Conservation (phyloP, 2,888 invertebrate species). For the Lycaena phlaeas region DNA sequence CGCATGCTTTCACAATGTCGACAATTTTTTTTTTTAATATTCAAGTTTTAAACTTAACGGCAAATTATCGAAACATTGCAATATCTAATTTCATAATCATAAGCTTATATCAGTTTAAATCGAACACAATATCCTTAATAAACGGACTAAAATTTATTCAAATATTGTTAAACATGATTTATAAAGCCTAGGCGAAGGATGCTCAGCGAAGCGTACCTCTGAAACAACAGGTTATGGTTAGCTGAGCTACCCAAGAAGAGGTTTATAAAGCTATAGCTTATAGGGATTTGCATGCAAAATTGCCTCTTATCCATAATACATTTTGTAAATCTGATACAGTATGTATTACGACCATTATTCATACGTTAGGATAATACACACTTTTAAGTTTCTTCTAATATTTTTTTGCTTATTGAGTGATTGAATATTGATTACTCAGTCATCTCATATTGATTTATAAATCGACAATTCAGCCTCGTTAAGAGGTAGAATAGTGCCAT, state of each 20-base stretch:
- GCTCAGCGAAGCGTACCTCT: conserved; percentile 13
- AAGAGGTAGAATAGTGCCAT: background rate
- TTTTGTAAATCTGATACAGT: background rate
- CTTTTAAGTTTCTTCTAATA: background rate
- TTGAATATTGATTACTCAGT: too few relatives aligned
- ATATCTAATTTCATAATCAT: too few relatives aligned
- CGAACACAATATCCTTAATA: background rate
- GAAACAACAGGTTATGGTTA: conserved; percentile 19
- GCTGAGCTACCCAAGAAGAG: conserved; percentile 15
- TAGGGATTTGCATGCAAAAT: conserved; percentile 13
- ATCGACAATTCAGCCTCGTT: too few relatives aligned
- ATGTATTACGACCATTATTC: background rate
- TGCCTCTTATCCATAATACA: conserved; percentile 5
- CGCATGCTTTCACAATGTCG: too few relatives aligned
- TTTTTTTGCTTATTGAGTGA: too few relatives aligned
- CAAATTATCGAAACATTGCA: too few relatives aligned
- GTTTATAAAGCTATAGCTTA: conserved; percentile 12
- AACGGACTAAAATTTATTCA: background rate
- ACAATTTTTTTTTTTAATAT: too few relatives aligned
- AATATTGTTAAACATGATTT: conserved; percentile 7
- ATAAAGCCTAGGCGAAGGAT: conserved; percentile 13
- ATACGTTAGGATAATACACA: background rate
- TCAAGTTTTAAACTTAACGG: too few relatives aligned
- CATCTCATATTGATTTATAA: too few relatives aligned
- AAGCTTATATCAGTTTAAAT: background rate